Evolutionary conservation across 2,113 vertebrate species (phyloP).

Genomic region (Monopterus albus): DNA sequence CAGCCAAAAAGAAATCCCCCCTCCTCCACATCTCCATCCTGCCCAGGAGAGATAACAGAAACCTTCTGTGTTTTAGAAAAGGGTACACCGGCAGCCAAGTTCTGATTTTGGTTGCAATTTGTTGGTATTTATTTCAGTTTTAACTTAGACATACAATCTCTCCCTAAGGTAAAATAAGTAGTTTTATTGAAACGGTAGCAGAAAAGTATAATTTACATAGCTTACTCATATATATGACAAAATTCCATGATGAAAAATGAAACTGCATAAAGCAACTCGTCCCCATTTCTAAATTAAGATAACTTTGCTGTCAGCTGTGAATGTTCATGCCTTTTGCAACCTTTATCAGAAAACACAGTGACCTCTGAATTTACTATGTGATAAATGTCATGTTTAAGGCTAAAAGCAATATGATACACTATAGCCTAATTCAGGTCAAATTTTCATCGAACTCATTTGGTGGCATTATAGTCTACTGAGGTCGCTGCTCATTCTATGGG

Average conservation of each 20-base stretch:
- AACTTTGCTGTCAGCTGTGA: background rate
- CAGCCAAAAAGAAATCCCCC: constrained; percentile 46
- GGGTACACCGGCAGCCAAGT: constrained; percentile 17
- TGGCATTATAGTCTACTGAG: background rate
- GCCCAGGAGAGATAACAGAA: constrained; percentile 59
- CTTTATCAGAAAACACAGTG: constrained; percentile 4
- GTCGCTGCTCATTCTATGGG: background rate
- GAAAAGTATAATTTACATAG: background rate
- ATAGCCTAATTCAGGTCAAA: constrained; percentile 8
- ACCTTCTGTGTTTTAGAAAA: constrained; percentile 41
- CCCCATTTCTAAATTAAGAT: background rate
- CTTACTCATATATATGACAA: background rate
- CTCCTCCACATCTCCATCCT: constrained; percentile 27
- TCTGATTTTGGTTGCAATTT: constrained; percentile 21
- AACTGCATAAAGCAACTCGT: background rate
- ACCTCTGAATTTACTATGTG: background rate
- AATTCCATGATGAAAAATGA: background rate
- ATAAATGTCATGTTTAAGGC: constrained; percentile 8
- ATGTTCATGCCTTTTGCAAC: background rate
- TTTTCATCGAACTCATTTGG: constrained; percentile 15
- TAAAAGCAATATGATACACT: background rate
- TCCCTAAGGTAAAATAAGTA: background rate
- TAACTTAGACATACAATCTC: constrained; percentile 11
- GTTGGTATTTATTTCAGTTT: background rate
- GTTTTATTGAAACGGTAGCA: background rate